These are phyloP conservation scores for Resseliella maxima DNA, from an alignment of 2,888 invertebrate species.

Conservation along the genomic window DNA sequence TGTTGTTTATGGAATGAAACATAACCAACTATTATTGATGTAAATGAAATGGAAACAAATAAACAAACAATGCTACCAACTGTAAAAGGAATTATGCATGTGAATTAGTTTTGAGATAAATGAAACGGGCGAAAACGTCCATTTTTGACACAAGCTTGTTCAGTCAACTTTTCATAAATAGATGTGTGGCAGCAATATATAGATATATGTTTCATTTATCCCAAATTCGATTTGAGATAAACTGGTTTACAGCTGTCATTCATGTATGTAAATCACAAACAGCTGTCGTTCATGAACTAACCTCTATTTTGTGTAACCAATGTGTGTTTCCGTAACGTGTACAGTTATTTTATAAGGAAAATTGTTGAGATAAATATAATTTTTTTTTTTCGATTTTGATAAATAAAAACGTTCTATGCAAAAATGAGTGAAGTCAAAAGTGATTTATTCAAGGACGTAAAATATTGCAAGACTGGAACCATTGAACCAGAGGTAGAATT, in stretches of 20 bases:
- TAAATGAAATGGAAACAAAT: too few relatives aligned
- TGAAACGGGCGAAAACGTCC: conserved; percentile 21
- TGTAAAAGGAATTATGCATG: neutral
- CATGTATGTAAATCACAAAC: neutral
- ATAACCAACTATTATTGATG: too few relatives aligned
- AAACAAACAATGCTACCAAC: conserved; percentile 38
- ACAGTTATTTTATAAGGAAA: neutral
- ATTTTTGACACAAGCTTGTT: too few relatives aligned
- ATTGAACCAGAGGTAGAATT: conserved; percentile 77
- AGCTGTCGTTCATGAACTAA: too few relatives aligned
- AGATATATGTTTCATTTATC: too few relatives aligned
- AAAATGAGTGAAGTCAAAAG: conserved; percentile 63
- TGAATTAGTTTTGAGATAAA: too few relatives aligned
- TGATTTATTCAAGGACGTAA: conserved; percentile 82
- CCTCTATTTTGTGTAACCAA: neutral
- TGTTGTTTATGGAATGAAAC: too few relatives aligned
- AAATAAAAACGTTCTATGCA: neutral
- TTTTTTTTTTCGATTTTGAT: neutral
- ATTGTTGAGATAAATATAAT: neutral
- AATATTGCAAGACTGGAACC: conserved; percentile 85
- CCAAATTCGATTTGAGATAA: too few relatives aligned
- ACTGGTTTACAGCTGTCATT: neutral
- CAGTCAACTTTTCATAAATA: too few relatives aligned
- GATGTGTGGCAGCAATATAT: too few relatives aligned
- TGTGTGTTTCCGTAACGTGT: conserved; percentile 21